Percentiles rank a stretch among this genome's conserved stretches.
Conservation (phyloP, 2,888 invertebrate genomes). For the Noctua janthina region DNA sequence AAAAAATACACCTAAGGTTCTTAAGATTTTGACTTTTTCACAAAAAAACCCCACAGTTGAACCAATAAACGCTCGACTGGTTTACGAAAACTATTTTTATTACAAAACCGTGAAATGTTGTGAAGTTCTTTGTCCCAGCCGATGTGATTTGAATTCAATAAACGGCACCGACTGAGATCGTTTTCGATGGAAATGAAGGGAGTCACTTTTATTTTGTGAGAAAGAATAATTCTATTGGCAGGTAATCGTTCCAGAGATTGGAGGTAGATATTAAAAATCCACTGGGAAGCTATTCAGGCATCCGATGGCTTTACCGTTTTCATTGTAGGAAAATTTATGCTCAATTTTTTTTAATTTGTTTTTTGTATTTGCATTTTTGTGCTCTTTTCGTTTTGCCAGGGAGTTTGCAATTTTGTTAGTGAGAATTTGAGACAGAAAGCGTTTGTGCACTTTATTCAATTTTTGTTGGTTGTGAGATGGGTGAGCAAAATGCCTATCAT, state of each 20-base stretch:
- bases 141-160: slow-evolving; percentile 87
- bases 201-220: slow-evolving; percentile 65
- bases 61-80: background rate
- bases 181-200: slow-evolving; percentile 70
- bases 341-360: slow-evolving; percentile 39
- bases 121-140: slow-evolving; percentile 75
- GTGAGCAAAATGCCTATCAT: background rate
- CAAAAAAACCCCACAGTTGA: background rate
- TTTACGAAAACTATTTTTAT: slow-evolving; percentile 60
- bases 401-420: slow-evolving; percentile 2
- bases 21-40: too few species aligned
- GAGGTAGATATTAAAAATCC: slow-evolving; percentile 69
- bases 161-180: slow-evolving; percentile 76
- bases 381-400: slow-evolving; percentile 13
- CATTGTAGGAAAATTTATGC: slow-evolving; percentile 51
- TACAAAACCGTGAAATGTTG: slow-evolving; percentile 65
- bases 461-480: background rate
- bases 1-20: background rate
- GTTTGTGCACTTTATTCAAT: background rate
- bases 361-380: slow-evolving; percentile 32
- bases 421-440: background rate
- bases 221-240: slow-evolving; percentile 73
- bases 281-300: slow-evolving; percentile 72
- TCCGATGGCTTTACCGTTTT: slow-evolving; percentile 56
- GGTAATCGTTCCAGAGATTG: slow-evolving; percentile 77